A percentile compares a stretch with the other conserved stretches of the same genome.
These are phyloP conservation scores for Anolis sagrei DNA, from an alignment of 2,113 vertebrate genomes.

Conservation along the genomic window DNA sequence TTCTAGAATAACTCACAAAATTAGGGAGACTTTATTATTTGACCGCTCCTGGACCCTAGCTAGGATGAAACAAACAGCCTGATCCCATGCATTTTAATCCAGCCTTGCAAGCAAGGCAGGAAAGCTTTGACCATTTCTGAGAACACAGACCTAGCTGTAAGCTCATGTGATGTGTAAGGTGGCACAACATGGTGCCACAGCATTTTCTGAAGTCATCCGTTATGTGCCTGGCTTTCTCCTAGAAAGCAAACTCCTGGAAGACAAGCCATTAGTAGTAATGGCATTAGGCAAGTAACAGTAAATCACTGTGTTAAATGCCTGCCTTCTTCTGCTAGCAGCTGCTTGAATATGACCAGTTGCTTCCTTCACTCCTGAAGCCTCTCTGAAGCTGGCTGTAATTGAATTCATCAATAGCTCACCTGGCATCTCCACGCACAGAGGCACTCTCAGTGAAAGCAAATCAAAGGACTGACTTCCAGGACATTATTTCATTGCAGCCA, in stretches of 20 bases:
- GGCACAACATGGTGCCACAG: not conserved
- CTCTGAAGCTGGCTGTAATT: not conserved
- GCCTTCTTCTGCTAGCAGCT: not conserved
- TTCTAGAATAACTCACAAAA: no score
- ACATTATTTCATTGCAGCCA: not conserved
- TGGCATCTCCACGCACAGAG: not conserved
- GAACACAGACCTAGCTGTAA: not conserved
- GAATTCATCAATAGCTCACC: slow-evolving; percentile 17
- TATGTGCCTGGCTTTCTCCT: not conserved
- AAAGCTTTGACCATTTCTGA: no score
- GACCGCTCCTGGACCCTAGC: no score
- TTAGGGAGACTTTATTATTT: no score
- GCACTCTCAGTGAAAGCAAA: not conserved
- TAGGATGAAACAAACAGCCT: no score
- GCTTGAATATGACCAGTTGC: not conserved
- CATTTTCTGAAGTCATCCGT: not conserved
- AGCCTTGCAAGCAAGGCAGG: no score
- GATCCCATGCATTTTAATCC: no score
- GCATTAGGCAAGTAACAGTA: not conserved
- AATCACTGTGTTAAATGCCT: not conserved
- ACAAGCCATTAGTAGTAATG: not conserved
- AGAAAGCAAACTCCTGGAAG: not conserved
- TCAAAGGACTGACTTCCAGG: not conserved
- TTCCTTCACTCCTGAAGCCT: not conserved
- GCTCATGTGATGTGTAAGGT: not conserved